These are phyloP conservation scores for Pagrus major DNA, from an alignment of 2,113 vertebrate genomes.

Conservation along the genomic window DNA sequence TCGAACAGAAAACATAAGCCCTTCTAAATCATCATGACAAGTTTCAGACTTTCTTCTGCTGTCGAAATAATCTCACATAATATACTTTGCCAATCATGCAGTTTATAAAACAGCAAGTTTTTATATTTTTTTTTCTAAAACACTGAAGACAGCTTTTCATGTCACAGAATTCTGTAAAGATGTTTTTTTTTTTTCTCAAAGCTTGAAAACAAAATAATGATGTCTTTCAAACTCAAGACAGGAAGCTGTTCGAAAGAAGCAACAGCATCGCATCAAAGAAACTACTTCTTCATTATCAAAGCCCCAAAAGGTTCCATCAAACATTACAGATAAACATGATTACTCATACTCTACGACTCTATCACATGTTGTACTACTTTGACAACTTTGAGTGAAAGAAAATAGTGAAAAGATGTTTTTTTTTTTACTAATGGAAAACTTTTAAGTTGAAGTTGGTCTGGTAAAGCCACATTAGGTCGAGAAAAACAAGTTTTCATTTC, in stretches of 20 bases:
- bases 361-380: background rate
- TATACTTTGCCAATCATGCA: background rate
- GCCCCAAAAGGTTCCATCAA: background rate
- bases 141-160: constrained; percentile 16
- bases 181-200: constrained; percentile 29
- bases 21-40: constrained; percentile 5
- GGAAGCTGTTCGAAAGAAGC: constrained; percentile 25
- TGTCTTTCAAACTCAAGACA: constrained; percentile 19
- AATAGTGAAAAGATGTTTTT: background rate
- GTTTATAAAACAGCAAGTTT: constrained; percentile 9
- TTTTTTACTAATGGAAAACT: too few species aligned
- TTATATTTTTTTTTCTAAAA: constrained; percentile 3
- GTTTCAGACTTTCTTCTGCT: constrained; percentile 12
- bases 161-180: constrained; percentile 10
- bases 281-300: constrained; percentile 9
- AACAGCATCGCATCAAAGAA: constrained; percentile 25
- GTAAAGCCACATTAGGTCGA: background rate
- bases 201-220: constrained; percentile 9
- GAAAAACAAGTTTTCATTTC: constrained; percentile 16
- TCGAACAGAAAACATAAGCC: background rate
- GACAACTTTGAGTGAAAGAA: background rate
- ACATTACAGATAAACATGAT: constrained; percentile 9
- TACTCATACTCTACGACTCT: background rate
- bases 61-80: constrained; percentile 9
- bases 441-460: too few species aligned